Conservation (phyloP, 2,888 invertebrate species). For the Tetrapedia diversipes region DNA sequence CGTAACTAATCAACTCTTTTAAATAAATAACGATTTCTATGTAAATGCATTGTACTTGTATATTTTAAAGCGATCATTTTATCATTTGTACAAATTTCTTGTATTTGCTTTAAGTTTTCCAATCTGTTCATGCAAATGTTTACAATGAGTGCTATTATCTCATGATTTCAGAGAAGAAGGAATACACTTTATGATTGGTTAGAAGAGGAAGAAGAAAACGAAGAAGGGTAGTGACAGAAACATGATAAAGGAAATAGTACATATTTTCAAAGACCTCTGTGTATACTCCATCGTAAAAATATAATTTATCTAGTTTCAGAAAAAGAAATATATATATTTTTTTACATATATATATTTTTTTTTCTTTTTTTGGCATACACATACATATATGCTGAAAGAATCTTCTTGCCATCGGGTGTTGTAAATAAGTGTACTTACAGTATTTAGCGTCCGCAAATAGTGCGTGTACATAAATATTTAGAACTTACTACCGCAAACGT, state of each 20-base stretch:
- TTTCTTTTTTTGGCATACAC: conserved; percentile 35
- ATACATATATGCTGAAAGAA: conserved; percentile 58
- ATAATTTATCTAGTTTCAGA: conserved; percentile 47
- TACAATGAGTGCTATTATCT: neutral
- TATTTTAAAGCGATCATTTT: conserved; percentile 8
- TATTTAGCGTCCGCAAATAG: conserved; percentile 79
- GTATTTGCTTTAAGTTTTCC: conserved; percentile 29
- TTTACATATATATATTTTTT: conserved; percentile 55
- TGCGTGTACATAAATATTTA: conserved; percentile 80
- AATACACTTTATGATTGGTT: conserved; percentile 79
- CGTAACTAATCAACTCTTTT: conserved; percentile 3
- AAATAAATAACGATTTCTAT: conserved; percentile 10
- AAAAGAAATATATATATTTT: conserved; percentile 52
- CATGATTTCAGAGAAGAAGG: conserved; percentile 76
- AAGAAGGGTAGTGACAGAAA: conserved; percentile 67
- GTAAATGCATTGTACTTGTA: conserved; percentile 22
- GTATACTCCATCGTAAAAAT: conserved; percentile 50
- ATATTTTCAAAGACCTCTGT: conserved; percentile 60
- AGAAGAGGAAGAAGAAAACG: conserved; percentile 67
- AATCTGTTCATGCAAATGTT: neutral
- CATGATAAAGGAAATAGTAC: conserved; percentile 55
- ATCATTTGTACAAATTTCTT: conserved; percentile 26
- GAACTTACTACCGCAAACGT: conserved; percentile 59
- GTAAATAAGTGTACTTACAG: conserved; percentile 83
- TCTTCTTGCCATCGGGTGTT: conserved; percentile 80